phyloP scores from a whole-genome alignment of 2,113 vertebrate species.

The Pavo muticus region DNA sequence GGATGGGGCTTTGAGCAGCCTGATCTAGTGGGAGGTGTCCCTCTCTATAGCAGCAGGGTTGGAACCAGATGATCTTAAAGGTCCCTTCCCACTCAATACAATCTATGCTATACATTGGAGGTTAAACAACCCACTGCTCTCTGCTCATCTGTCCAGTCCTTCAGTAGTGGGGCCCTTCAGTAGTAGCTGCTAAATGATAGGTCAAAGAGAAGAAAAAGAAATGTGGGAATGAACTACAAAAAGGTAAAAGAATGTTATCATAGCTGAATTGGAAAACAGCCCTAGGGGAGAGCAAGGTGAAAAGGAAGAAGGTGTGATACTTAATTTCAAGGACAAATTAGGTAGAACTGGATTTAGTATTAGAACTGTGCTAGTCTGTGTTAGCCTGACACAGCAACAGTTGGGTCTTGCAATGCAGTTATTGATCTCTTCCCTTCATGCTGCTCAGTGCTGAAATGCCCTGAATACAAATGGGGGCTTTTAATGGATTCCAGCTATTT shows the following conservation, averaged over 20 bases:
- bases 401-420: conserved; percentile 3
- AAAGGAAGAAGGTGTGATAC: not conserved
- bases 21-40: too few relatives aligned
- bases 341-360: not conserved
- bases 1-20: too few relatives aligned
- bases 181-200: not conserved
- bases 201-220: not conserved
- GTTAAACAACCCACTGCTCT: too few relatives aligned
- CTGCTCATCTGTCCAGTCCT: too few relatives aligned
- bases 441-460: conserved; percentile 4
- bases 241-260: not conserved
- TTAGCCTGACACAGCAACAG: conserved; percentile 21
- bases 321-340: not conserved
- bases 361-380: not conserved
- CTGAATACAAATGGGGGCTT: conserved; percentile 27
- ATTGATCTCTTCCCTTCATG: conserved; percentile 55
- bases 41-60: too few relatives aligned
- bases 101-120: too few relatives aligned
- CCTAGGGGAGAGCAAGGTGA: not conserved
- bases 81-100: too few relatives aligned
- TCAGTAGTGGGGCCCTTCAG: not conserved
- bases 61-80: too few relatives aligned
- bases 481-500: conserved; percentile 13
- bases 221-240: not conserved
- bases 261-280: not conserved